Evolutionary conservation across 2,113 vertebrate species (phyloP).

Genomic region (Corydoras sp.): DNA sequence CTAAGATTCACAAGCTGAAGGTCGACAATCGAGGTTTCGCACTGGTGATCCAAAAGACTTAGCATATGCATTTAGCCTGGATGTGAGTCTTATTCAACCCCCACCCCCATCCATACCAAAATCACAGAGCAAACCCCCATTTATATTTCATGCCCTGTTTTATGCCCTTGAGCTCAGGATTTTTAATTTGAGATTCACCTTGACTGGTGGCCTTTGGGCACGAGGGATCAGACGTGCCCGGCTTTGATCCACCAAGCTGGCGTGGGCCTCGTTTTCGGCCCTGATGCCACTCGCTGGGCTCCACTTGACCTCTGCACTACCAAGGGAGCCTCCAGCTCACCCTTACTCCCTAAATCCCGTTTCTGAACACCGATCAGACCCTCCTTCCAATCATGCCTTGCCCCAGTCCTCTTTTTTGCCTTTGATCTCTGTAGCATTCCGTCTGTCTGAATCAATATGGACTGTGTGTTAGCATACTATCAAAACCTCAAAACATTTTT

Average conservation of each 20-base stretch:
- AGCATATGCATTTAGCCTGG: constrained; percentile 21
- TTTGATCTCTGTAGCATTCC: constrained; percentile 33
- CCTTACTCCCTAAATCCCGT: constrained; percentile 6
- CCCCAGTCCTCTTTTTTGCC: constrained; percentile 18
- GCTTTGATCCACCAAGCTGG: constrained; percentile 42
- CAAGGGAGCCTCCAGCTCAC: constrained; percentile 25
- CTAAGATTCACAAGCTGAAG: constrained; percentile 45
- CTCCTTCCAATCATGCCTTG: constrained; percentile 30
- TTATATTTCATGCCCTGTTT: constrained; percentile 48
- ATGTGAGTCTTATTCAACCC: constrained; percentile 39
- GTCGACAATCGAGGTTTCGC: constrained; percentile 32
- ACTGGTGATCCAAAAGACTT: constrained; percentile 25
- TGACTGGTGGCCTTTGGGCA: constrained; percentile 46
- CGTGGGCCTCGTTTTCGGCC: constrained; percentile 42
- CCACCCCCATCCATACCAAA: constrained; percentile 13
- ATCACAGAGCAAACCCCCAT: constrained; percentile 31
- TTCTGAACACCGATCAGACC: constrained; percentile 33
- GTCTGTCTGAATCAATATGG: constrained; percentile 15
- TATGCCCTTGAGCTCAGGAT: constrained; percentile 42
- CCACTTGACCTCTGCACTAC: constrained; percentile 41
- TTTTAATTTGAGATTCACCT: constrained; percentile 45
- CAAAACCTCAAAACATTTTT: neutral
- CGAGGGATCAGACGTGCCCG: constrained; percentile 34
- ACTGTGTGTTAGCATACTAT: constrained; percentile 13
- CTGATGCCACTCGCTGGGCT: constrained; percentile 32